Evolutionary conservation across 2,113 vertebrate species (phyloP).

Genomic region (Micronisus gabar): DNA sequence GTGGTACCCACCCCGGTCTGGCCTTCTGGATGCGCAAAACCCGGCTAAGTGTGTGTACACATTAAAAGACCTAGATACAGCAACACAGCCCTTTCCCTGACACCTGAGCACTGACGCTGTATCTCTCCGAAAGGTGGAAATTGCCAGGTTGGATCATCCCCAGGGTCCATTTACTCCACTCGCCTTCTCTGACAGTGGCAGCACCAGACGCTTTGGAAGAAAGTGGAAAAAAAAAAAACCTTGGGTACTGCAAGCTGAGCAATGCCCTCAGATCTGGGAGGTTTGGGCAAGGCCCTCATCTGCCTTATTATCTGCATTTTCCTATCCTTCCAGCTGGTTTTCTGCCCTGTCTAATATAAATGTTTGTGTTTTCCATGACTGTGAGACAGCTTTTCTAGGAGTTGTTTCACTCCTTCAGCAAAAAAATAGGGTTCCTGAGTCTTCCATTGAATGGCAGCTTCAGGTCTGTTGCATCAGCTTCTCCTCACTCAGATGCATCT

Average conservation of each 20-base stretch:
- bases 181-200: background rate
- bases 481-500: background rate
- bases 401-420: background rate
- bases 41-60: background rate
- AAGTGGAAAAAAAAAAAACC: background rate
- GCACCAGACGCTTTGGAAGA: background rate
- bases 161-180: background rate
- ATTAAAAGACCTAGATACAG: background rate
- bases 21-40: background rate
- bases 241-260: background rate
- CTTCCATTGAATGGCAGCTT: background rate
- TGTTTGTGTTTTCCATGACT: background rate
- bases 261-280: background rate
- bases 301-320: background rate
- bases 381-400: background rate
- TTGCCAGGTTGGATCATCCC: background rate
- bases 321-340: background rate
- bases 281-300: background rate
- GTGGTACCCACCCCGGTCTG: background rate
- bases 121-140: background rate
- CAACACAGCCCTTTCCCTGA: background rate
- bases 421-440: background rate
- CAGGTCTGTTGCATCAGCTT: background rate
- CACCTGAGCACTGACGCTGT: background rate
- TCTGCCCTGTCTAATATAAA: background rate